Percentiles rank a stretch among this genome's conserved stretches.
phyloP scores from a whole-genome alignment of 2,113 vertebrate genomes.

The Eolophus roseicapilla region DNA sequence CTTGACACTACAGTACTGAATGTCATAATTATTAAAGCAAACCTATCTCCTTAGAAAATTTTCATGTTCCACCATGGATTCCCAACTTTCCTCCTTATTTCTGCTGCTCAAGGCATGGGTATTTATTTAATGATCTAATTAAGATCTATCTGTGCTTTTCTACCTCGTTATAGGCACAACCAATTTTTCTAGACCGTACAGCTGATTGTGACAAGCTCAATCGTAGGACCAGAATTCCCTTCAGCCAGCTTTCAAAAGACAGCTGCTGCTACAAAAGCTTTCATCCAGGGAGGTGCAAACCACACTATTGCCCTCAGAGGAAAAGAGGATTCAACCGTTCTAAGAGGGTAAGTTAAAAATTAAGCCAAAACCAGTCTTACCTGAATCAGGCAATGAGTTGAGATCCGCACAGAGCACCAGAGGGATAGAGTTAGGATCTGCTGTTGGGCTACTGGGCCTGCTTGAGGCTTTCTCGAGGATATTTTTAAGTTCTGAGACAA shows the following conservation, averaged over 20 bases:
- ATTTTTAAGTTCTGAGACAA: slow-evolving; percentile 96
- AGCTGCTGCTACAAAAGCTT: not conserved
- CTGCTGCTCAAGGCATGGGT: rapidly evolving
- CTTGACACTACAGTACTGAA: not conserved
- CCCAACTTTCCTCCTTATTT: rapidly evolving
- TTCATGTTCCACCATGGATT: not conserved
- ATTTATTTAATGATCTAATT: not conserved
- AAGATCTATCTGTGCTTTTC: not conserved
- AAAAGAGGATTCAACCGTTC: rapidly evolving
- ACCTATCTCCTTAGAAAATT: not conserved
- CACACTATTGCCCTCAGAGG: rapidly evolving
- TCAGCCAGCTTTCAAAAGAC: not conserved
- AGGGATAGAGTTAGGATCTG: slow-evolving; percentile 89
- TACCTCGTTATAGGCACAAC: not conserved
- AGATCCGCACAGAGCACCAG: slow-evolving; percentile 98
- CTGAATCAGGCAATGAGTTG: slow-evolving; percentile 98
- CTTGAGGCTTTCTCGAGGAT: slow-evolving; percentile 90
- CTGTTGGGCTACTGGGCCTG: slow-evolving; percentile 79
- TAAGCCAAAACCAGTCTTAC: slow-evolving; percentile 63
- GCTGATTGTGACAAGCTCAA: not conserved
- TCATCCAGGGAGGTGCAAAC: not conserved
- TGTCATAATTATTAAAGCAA: not conserved
- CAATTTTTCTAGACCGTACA: not conserved
- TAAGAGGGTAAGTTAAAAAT: not conserved
- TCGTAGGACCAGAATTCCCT: rapidly evolving